Evolutionary conservation across 2,888 invertebrate species (phyloP), one percentile per base, ranked within the genome.

Genomic region (Adineta ricciae): DNA sequence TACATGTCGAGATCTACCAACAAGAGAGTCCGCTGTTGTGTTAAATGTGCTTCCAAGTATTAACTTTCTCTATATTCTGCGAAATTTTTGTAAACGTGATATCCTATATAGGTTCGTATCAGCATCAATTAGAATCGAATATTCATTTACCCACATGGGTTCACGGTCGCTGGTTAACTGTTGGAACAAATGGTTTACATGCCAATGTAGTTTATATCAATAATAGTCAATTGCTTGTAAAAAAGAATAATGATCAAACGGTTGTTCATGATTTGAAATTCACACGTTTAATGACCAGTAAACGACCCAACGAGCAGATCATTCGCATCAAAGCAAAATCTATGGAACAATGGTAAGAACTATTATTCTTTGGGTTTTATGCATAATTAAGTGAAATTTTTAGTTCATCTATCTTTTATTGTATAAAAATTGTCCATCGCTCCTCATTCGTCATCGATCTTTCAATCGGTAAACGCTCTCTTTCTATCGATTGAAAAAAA

Each of bases 311-410:
- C 41, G 41, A 78, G 14, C 38, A 38, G 2, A 41, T 1, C 2
- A 38, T 78, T 78, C 78, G 38, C n/a, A 78, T 78, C 24, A 78
- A 78, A 78, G 78, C 41, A 41, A 78, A 78, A 41, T 38, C 78
- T 41, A 41, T 78, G 24, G 41, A 78, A 78, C 41, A 78, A 41
- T 78, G 78, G 78, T 78, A 78, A 9, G 11, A 24, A 9, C 5
- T 21, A 2, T 3, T 78, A 24, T 38, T 27, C 24, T 5, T 64
- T 11, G 4, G 9, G 2, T 64, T 5, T 27, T 9, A 24, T 64
- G 7, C 4, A 19, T 1, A 19, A 19, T 1, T 73, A 38, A 4
- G 1, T 38, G 36, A 24, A 36, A 16, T 21, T 78, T 78, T 11
- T 41, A 78, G 78, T 41, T 41, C 78, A n/a, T 41, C 78, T 41